These are phyloP conservation scores for Cepphus grylle DNA, from an alignment of 2,113 vertebrate species.

Conservation along the genomic window DNA sequence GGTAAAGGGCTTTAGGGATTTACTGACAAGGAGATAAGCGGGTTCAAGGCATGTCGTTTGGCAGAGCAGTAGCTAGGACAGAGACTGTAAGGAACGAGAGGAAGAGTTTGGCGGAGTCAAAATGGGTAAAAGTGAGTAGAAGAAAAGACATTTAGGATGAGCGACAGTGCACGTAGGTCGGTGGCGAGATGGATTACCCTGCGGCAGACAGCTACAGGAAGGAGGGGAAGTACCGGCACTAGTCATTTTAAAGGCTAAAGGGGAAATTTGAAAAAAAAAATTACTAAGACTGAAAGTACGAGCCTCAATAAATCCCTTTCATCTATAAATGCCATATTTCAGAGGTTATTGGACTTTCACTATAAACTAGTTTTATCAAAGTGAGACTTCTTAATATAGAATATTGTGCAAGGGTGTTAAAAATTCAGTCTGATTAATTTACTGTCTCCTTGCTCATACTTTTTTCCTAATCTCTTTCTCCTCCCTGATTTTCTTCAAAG, in stretches of 20 bases:
- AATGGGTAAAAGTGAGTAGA: background rate
- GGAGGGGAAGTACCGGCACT: background rate
- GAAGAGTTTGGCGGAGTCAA: background rate
- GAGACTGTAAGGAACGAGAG: background rate
- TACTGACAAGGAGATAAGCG: background rate
- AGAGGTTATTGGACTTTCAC: background rate
- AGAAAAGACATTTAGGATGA: background rate
- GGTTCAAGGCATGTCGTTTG: background rate
- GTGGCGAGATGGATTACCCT: background rate
- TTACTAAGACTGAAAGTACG: background rate
- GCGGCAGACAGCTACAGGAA: background rate
- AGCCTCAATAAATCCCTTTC: background rate
- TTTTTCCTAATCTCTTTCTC: background rate
- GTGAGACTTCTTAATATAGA: background rate
- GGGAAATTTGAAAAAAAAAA: background rate
- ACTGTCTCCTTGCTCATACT: background rate
- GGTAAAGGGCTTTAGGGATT: background rate
- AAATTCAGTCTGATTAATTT: background rate
- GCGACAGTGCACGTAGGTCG: accelerated
- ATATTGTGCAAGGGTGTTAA: background rate
- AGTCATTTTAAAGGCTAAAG: background rate
- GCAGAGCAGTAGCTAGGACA: background rate
- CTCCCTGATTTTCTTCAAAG: background rate
- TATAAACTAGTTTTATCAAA: background rate
- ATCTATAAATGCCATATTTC: background rate